Base-by-base conservation (phyloP, 2,113 vertebrate species). In the Orthochromis indermauri region DNA sequence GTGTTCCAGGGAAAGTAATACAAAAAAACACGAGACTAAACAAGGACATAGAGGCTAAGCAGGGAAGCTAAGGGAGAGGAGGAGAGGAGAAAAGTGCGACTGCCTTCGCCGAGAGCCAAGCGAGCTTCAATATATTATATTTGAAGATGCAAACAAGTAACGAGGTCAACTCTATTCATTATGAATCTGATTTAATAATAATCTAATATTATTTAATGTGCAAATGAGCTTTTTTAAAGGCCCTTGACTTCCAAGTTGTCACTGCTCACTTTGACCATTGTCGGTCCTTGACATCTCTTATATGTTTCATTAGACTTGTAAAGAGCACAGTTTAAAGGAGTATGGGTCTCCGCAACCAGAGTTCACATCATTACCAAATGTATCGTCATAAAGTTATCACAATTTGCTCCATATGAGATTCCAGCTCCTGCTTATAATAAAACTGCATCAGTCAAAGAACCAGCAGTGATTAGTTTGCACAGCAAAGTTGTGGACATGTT, bases 11-110 rank as follows among this genome's bases (percentile, higher is more conserved):
- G 10, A 54, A 47, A 54, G 51, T 7, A 54, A 54, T 12, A 1
- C 10, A 54, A 54, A 54, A 53, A 54, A 54, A n/a, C n/a, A 54
- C 1, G 1, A 54, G 51, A 54, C 51, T 7, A 12, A 0, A 7
- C n/a, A 54, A 54, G 2, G 1, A 54, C 53, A 54, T 2, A 21
- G 53, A 24, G n/a, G 10, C 53, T 24, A 54, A 54, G n/a, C 2
- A 54, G 53, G 51, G 51, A 54, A 54, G n/a, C 0, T 54, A 21
- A 21, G 51, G 51, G 1, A 1, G 49, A 49, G 13, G 13, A 45
- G 13, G 3, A 45, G 47, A 51, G 51, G 51, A 54, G 47, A 49
- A 49, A 49, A 54, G n/a, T 4, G 53, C 1, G 4, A 55, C 6
- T 1, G 11, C 53, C 53, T 55, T 55, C 2, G 21, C 53, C 53